Conservation (phyloP, 2,113 vertebrate species). For the Macroglossus sobrinus region DNA sequence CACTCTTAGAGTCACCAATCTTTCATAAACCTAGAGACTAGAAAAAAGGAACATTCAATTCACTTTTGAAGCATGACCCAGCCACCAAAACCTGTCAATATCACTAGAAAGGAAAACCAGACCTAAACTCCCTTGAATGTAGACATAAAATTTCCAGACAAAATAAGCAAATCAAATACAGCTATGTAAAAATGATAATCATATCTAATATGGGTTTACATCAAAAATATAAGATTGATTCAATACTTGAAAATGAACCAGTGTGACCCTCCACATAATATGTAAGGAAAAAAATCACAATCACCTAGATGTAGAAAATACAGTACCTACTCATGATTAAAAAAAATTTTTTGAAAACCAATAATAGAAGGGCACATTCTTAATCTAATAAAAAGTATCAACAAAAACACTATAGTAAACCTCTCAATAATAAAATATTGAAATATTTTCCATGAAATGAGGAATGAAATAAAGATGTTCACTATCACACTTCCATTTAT, state of each 20-base stretch:
- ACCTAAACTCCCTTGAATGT: background rate
- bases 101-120: background rate
- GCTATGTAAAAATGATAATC: background rate
- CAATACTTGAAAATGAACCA: background rate
- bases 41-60: background rate
- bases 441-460: background rate
- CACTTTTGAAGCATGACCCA: background rate
- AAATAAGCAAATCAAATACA: background rate
- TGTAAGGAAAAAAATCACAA: background rate
- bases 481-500: background rate
- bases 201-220: background rate
- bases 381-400: conserved; percentile 23
- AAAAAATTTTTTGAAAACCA: background rate
- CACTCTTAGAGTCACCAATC: background rate
- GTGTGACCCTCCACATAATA: background rate
- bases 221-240: background rate
- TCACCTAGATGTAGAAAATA: background rate
- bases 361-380: background rate
- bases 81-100: background rate
- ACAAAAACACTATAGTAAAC: background rate
- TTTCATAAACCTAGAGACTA: background rate
- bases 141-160: background rate
- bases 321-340: background rate
- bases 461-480: background rate
- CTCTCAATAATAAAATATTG: background rate